These are phyloP conservation scores for Mimachlamys varia DNA, from an alignment of 2,888 invertebrate genomes.

Conservation along the genomic window DNA sequence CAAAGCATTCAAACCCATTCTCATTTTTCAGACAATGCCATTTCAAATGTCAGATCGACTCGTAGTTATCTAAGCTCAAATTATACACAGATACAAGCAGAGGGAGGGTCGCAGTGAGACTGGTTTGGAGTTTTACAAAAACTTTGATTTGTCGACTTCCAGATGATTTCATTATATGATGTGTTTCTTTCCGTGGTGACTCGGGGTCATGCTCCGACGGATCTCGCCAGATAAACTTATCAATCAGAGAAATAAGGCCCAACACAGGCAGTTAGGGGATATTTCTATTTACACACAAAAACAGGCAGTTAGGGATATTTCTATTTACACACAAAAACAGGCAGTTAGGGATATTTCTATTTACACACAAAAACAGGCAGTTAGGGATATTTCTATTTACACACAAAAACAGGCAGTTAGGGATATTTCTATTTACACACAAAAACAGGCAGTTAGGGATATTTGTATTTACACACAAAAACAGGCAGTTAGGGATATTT, in stretches of 20 bases:
- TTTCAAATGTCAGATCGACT: neutral
- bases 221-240: neutral
- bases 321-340: neutral
- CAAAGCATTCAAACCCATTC: conserved; percentile 21
- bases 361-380: neutral
- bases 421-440: no score
- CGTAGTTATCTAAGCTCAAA: neutral
- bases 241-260: neutral
- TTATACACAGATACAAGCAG: neutral
- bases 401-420: neutral
- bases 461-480: neutral
- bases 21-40: conserved; percentile 31
- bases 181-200: neutral
- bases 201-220: neutral
- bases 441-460: neutral
- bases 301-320: neutral
- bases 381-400: neutral
- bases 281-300: neutral
- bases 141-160: neutral
- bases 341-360: neutral
- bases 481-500: neutral
- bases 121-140: neutral
- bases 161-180: neutral
- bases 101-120: neutral
- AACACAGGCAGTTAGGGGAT: neutral